Evolutionary conservation across 2,113 vertebrate species (phyloP), one percentile per base, ranked within the genome.

Genomic region (Pomatostomus ruficeps): DNA sequence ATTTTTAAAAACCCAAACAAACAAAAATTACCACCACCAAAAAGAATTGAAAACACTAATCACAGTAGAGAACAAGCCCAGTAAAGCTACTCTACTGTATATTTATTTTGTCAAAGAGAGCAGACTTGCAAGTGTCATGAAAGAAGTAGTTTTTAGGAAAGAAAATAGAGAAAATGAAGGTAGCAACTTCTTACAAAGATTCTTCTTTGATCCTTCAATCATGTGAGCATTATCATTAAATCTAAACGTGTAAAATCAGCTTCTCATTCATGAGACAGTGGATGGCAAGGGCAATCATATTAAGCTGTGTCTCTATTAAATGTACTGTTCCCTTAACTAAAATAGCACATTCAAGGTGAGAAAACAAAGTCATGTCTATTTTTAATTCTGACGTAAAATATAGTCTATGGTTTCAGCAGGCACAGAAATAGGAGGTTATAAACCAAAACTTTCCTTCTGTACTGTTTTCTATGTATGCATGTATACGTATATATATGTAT

Each of bases 281-380:
- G 38, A 40, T 88, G 79, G 67, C 78, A 95, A 94, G 85, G 78
- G 17, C 85, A 95, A 89, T 81, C 42, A 49, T 77, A 70, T 54
- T 74, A 87, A 20, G 28, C 59, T 54, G 20, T 43, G n/a, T 61
- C 16, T 73, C 31, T 66, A 20, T 54, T 36, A 68, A 89, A 62
- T 11, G 28, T 29, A 49, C 46, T 54, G 25, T 74, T 81, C 63
- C 25, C 31, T 62, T 81, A 45, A 74, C 81, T 54, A 84, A 95
- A 91, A 91, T 85, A 91, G 88, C 42, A 77, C n/a, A 74, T 54
- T 77, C 81, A 94, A 96, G 90, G 73, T 91, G 77, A 93, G 68
- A 73, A 94, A 86, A 89, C 42, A 94, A 94, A 93, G 80, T 89
- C 85, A 87, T 52, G 10, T 49, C 85, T 95, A 87, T 95, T 93